Evolutionary conservation across 2,888 invertebrate species (phyloP).

Genomic region (Protonemura montana): DNA sequence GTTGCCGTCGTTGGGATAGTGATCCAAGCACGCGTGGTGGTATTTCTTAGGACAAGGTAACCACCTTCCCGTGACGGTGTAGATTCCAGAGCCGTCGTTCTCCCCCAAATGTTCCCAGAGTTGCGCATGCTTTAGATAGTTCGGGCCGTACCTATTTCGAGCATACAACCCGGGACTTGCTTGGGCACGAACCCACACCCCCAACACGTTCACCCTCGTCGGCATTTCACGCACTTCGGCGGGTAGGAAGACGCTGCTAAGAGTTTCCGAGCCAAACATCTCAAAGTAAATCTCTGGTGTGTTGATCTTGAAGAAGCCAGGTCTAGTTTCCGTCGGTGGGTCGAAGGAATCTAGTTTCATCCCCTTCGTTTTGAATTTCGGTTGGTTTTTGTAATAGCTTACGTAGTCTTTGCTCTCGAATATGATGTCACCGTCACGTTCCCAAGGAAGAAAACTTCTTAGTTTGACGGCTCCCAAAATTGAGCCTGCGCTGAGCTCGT

Average conservation of each 20-base stretch:
- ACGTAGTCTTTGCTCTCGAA: slow-evolving; percentile 51
- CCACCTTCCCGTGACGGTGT: slow-evolving; percentile 52
- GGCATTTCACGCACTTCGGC: slow-evolving; percentile 49
- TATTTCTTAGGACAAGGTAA: slow-evolving; percentile 51
- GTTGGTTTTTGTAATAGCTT: slow-evolving; percentile 46
- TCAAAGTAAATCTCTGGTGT: slow-evolving; percentile 53
- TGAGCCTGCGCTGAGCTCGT: slow-evolving; percentile 55
- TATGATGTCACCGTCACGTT: slow-evolving; percentile 55
- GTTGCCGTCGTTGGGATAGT: slow-evolving; percentile 55
- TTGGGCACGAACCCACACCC: slow-evolving; percentile 54
- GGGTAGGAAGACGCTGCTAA: slow-evolving; percentile 51
- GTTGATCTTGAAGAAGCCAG: slow-evolving; percentile 51
- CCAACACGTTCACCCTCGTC: slow-evolving; percentile 53
- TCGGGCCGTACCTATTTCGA: slow-evolving; percentile 54
- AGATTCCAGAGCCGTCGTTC: slow-evolving; percentile 52
- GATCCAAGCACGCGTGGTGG: slow-evolving; percentile 55
- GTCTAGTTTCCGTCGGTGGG: slow-evolving; percentile 47
- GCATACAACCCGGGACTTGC: slow-evolving; percentile 55
- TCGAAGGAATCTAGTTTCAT: slow-evolving; percentile 46
- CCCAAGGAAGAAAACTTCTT: slow-evolving; percentile 55
- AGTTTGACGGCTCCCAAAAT: slow-evolving; percentile 57
- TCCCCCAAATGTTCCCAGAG: slow-evolving; percentile 52
- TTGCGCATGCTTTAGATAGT: slow-evolving; percentile 54
- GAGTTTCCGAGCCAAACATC: slow-evolving; percentile 54
- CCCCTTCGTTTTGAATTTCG: slow-evolving; percentile 44